These are phyloP conservation scores for Rhynchomys soricoides DNA, from an alignment of 2,113 vertebrate genomes.

Conservation along the genomic window DNA sequence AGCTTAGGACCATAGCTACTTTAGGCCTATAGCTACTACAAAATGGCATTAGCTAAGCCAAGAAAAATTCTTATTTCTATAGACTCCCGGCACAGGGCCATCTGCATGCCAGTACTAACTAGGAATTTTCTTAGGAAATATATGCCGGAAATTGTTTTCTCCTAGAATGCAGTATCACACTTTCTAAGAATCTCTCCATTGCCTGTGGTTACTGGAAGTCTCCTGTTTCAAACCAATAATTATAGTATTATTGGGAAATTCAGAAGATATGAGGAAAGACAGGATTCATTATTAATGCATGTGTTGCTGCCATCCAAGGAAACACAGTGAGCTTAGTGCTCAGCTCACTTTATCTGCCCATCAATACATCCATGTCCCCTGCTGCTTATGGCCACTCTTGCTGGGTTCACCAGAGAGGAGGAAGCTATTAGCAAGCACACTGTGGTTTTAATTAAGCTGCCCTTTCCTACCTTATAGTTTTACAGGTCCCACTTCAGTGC, in stretches of 20 bases:
- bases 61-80: no score
- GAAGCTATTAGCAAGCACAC: slow-evolving; percentile 65
- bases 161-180: not conserved
- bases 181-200: slow-evolving; percentile 56
- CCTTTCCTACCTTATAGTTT: slow-evolving; percentile 47
- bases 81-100: rapidly evolving
- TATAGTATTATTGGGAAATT: slow-evolving; percentile 67
- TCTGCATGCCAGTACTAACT: not conserved
- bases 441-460: slow-evolving; percentile 70
- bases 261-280: slow-evolving; percentile 78
- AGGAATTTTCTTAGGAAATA: not conserved
- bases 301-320: slow-evolving; percentile 82
- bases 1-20: no score
- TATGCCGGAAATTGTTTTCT: not conserved
- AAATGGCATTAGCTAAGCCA: no score
- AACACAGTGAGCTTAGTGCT: slow-evolving; percentile 82
- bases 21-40: no score
- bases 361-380: slow-evolving; percentile 75
- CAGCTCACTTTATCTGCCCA: slow-evolving; percentile 77
- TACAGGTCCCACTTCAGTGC: not conserved
- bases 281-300: slow-evolving; percentile 88
- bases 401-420: slow-evolving; percentile 55
- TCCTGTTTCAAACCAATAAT: slow-evolving; percentile 70
- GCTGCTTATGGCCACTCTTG: slow-evolving; percentile 12
- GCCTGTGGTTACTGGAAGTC: slow-evolving; percentile 52